Evolutionary conservation across 2,888 invertebrate genomes (phyloP).

Genomic region (Hirtodrosophila alboralis): DNA sequence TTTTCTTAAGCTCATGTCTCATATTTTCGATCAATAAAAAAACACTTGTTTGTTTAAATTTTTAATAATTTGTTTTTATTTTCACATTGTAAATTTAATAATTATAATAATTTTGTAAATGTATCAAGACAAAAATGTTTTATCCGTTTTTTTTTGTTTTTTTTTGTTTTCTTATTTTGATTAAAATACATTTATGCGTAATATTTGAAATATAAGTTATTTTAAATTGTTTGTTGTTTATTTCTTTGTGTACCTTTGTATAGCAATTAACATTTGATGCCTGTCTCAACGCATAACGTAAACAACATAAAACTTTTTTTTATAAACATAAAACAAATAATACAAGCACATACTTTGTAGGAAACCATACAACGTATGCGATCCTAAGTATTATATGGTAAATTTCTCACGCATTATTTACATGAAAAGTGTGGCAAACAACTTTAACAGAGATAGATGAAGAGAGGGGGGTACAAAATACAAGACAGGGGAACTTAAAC

Average conservation of each 20-base stretch:
- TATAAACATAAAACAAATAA: constrained; percentile 54
- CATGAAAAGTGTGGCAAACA: constrained; percentile 61
- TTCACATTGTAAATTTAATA: constrained; percentile 83
- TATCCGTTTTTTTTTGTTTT: constrained; percentile 71
- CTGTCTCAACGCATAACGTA: constrained; percentile 43
- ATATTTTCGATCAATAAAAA: background rate
- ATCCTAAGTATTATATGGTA: constrained; percentile 38
- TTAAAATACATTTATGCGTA: constrained; percentile 83
- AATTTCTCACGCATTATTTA: constrained; percentile 56
- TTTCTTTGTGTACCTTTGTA: constrained; percentile 51
- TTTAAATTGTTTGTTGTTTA: constrained; percentile 62
- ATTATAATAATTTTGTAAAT: constrained; percentile 84
- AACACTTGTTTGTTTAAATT: constrained; percentile 50
- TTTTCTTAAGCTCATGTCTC: too few species aligned
- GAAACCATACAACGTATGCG: constrained; percentile 24
- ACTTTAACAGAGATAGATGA: constrained; percentile 74
- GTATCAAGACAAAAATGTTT: constrained; percentile 83
- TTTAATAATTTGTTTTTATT: constrained; percentile 79
- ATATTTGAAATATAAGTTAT: constrained; percentile 81
- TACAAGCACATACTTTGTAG: constrained; percentile 40
- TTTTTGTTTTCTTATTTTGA: constrained; percentile 74
- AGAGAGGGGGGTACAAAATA: constrained; percentile 21
- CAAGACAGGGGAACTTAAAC: constrained; percentile 29
- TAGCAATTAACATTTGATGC: constrained; percentile 77
- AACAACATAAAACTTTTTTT: constrained; percentile 26